Base-by-base conservation (phyloP, 2,113 vertebrate genomes). In the Cebidichthys violaceus region DNA sequence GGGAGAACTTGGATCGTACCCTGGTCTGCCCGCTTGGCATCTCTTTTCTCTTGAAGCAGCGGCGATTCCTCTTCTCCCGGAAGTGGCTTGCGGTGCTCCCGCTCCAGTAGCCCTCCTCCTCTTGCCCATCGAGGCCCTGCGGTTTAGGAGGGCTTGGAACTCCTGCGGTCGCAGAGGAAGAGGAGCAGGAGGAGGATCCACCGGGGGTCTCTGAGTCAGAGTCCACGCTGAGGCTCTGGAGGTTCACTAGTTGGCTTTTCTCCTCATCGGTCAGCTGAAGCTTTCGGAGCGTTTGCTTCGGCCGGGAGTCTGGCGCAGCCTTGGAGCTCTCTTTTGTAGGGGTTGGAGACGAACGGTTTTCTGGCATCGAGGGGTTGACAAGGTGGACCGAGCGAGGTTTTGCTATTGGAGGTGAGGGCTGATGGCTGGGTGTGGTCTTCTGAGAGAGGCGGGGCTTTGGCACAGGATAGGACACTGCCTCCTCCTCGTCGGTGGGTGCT, bases 1-100 rank as follows among this genome's bases (percentile, higher is more conserved):
- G 95, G 13, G 95, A 96, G 54, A 96, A 96, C 87, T 96, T 96
- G 60, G 95, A 96, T 9, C 95, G 87, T 0, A 91, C 70, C 78
- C 82, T 89, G 31, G 60, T 81, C 81, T 90, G 92, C 11, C 84
- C 83, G 0, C 62, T 82, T 0, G 90, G 92, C 55, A 93, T 92
- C 37, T 94, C 94, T 79, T 95, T 96, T 27, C 80, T 91, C 60
- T 59, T 93, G 71, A 95, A 91, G 65, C 95, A 95, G 39, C 85
- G 89, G 0, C 94, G 90, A 29, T 94, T 90, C 60, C 59, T 92
- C 18, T 89, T 92, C 20, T 94, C 93, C 4, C 93, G 84, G 0
- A 89, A 0, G 65, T 90, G 86, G 3, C 87, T 54, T 0, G 84
- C 76, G 0, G 87, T 83, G 29, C 88, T 91, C 8, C 92, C 92